Percentiles rank a stretch among this genome's conserved stretches.
These are phyloP conservation scores for Coregonus suidteri DNA, from an alignment of 2,797 vertebrate species.

Conservation along the genomic window DNA sequence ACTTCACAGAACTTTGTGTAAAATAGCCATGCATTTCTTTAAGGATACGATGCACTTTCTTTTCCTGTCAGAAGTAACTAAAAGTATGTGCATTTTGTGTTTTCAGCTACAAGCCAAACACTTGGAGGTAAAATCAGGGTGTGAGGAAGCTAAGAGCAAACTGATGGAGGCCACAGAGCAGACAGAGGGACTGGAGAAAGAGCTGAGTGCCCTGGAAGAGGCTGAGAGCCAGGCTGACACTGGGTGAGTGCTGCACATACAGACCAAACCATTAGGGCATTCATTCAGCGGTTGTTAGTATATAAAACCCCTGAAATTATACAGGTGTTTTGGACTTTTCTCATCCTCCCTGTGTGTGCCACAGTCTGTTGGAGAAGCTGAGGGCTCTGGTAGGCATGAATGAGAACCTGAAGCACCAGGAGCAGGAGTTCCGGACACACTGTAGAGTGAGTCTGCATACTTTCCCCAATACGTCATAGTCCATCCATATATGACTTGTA, in stretches of 20 bases:
- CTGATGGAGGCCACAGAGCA: slow-evolving; percentile 80
- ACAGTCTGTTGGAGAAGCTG: slow-evolving; percentile 86
- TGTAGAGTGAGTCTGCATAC: slow-evolving; percentile 85
- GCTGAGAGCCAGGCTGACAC: slow-evolving; percentile 86
- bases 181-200: slow-evolving; percentile 79
- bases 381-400: slow-evolving; percentile 90
- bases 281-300: neutral
- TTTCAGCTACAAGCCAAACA: slow-evolving; percentile 81
- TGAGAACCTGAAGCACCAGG: slow-evolving; percentile 91
- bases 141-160: slow-evolving; percentile 79
- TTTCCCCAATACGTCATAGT: neutral
- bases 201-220: slow-evolving; percentile 80
- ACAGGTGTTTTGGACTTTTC: neutral
- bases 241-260: slow-evolving; percentile 66
- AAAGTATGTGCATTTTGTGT: neutral
- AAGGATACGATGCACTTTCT: neutral
- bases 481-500: neutral
- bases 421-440: slow-evolving; percentile 91
- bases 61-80: neutral
- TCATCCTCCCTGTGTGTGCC: slow-evolving; percentile 1
- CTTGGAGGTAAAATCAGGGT: slow-evolving; percentile 75
- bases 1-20: neutral
- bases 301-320: too few species aligned
- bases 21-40: neutral
- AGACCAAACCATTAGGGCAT: neutral